phyloP scores from a whole-genome alignment of 2,888 invertebrate species.

The Cephus pulcher region DNA sequence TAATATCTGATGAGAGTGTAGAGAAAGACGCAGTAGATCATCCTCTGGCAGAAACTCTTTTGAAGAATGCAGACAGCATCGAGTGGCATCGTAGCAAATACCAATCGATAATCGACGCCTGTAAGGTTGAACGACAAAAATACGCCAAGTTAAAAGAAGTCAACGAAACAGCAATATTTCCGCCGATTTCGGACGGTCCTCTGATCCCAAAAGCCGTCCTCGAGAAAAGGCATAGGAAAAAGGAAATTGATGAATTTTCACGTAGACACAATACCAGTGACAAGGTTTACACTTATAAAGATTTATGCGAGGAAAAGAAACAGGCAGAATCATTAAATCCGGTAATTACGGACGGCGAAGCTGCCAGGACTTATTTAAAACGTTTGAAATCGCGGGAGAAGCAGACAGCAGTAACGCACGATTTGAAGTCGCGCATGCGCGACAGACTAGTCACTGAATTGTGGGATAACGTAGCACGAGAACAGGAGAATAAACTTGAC shows the following conservation, averaged over 20 bases:
- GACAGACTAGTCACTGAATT: constrained; percentile 67
- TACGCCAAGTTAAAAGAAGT: constrained; percentile 57
- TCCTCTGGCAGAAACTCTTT: constrained; percentile 66
- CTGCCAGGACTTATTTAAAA: constrained; percentile 67
- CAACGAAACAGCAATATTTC: not conserved
- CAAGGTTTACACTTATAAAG: constrained; percentile 14
- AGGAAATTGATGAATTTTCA: constrained; percentile 32
- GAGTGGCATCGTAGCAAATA: constrained; percentile 72
- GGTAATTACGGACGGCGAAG: constrained; percentile 23
- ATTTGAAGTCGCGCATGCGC: constrained; percentile 69
- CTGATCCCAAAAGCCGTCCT: not conserved
- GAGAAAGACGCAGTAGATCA: constrained; percentile 34
- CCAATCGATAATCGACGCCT: constrained; percentile 66
- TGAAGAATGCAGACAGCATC: constrained; percentile 68
- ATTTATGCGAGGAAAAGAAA: constrained; percentile 51
- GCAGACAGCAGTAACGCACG: constrained; percentile 65
- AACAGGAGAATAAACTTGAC: constrained; percentile 70
- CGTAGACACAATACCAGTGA: constrained; percentile 25
- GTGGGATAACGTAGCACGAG: constrained; percentile 69
- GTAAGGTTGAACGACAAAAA: constrained; percentile 65
- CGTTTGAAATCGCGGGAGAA: constrained; percentile 67
- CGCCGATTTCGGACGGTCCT: not conserved
- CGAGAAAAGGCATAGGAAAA: not conserved
- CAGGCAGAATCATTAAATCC: constrained; percentile 61
- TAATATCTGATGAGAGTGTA: constrained; percentile 37